Evolutionary conservation across 2,113 vertebrate species (phyloP).

Genomic region (Crotalus viridis): DNA sequence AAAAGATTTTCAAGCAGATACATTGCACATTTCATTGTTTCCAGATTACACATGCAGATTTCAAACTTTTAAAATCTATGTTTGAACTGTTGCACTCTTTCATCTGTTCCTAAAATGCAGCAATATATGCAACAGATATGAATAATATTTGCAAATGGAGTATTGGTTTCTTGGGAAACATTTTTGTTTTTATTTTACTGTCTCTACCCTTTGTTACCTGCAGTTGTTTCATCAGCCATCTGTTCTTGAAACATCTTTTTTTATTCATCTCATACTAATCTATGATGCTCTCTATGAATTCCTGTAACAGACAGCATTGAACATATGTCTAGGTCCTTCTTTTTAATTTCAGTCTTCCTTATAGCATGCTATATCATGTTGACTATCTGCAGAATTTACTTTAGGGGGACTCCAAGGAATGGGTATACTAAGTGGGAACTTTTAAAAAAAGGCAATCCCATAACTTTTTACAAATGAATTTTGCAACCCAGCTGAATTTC

Average conservation of each 20-base stretch:
- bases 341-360: constrained; percentile 9
- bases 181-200: constrained; percentile 26
- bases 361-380: not conserved
- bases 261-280: constrained; percentile 48
- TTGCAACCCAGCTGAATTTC: not conserved
- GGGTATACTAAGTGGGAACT: not conserved
- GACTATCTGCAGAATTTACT: not conserved
- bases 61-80: constrained; percentile 27
- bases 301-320: constrained; percentile 27
- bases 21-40: constrained; percentile 14
- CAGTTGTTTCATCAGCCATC: constrained; percentile 46
- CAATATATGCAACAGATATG: constrained; percentile 12
- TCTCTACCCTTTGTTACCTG: constrained; percentile 41
- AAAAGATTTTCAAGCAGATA: not conserved
- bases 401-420: not conserved
- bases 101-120: constrained; percentile 22
- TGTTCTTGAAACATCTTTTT: constrained; percentile 42
- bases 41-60: not conserved
- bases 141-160: constrained; percentile 38
- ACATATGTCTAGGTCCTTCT: constrained; percentile 34
- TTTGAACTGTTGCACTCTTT: not conserved
- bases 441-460: not conserved
- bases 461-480: not conserved
- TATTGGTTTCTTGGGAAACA: constrained; percentile 27
- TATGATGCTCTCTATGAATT: constrained; percentile 38